Base-by-base conservation (phyloP, 2,797 vertebrate species). In the Emys orbicularis region DNA sequence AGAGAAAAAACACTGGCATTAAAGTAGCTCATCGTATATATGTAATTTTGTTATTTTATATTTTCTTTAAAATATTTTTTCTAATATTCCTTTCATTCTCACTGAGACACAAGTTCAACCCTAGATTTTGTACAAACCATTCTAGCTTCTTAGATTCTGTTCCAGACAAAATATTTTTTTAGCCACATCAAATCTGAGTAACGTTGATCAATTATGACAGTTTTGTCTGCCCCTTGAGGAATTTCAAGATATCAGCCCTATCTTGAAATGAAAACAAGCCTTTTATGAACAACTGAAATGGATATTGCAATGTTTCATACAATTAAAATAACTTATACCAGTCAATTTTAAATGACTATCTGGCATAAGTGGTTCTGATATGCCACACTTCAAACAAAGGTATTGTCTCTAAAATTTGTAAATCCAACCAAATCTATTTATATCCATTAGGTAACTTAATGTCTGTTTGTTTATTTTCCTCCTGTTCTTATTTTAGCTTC, bases 401-500 rank as follows among this genome's bases (percentile, higher is more conserved):
- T 53, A 77, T 88, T 34, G 5, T 84, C 27, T 91, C 81, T 53
- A 59, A 34, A n/a, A 96, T 83, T 74, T 91, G 86, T 84, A 84
- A 29, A 81, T 90, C 79, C 82, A 93, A 56, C 54, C 87, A 68
- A 91, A 52, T n/a, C 44, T 94, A 10, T 83, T 93, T 82, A 88
- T 76, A 85, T 21, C 29, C 85, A 50, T 90, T 85, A 92, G 65
- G 41, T 34, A 94, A 25, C 57, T 15, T 87, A 85, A 87, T n/a
- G 50, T 77, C 65, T 83, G 80, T 91, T 86, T 94, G 83, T 96
- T 92, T 54, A 72, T 86, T 57, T 54, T 23, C 44, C 44, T 0
- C 0, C 31, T 81, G 44, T 79, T 77, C 79, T 84, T 93, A 44
- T 84, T 92, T 96, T 94, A 87, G 89, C 95, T 83, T 95, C 95